phyloP scores from a whole-genome alignment of 1,140 invertebrate genomes.

The Euwallacea fornicatus region DNA sequence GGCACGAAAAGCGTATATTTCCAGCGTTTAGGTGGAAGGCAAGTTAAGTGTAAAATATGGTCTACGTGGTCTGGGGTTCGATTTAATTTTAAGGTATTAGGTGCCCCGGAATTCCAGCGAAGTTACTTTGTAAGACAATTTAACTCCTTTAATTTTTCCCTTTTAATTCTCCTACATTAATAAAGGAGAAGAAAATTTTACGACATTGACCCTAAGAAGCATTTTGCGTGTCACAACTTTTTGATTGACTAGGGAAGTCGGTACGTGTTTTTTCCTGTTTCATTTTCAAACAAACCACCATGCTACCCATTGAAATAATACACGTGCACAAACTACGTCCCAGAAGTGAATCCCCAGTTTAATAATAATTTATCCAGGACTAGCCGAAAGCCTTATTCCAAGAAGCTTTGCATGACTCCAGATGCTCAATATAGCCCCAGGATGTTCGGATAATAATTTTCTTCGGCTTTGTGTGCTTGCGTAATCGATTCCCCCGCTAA shows the following conservation, averaged over 20 bases:
- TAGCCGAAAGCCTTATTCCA: not conserved
- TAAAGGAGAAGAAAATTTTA: too few species aligned
- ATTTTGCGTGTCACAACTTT: not conserved
- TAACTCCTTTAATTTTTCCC: too few species aligned
- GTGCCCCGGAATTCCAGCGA: too few species aligned
- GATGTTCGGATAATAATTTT: not conserved
- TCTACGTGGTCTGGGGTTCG: too few species aligned
- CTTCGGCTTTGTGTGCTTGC: conserved; percentile 1
- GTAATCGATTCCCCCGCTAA: not conserved
- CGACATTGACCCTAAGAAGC: not conserved
- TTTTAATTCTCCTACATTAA: too few species aligned
- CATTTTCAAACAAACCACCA: not conserved
- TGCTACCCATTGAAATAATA: not conserved
- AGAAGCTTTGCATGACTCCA: not conserved
- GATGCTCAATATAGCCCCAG: not conserved
- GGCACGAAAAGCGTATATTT: too few species aligned
- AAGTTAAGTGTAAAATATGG: too few species aligned
- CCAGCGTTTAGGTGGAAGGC: too few species aligned
- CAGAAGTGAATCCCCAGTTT: not conserved
- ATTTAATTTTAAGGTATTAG: too few species aligned
- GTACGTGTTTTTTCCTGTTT: not conserved
- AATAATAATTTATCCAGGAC: not conserved
- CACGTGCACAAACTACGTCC: not conserved
- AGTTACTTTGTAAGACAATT: too few species aligned
- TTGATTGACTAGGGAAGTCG: not conserved